Conservation (phyloP, 2,113 vertebrate species). For the Aegotheles bennettii region DNA sequence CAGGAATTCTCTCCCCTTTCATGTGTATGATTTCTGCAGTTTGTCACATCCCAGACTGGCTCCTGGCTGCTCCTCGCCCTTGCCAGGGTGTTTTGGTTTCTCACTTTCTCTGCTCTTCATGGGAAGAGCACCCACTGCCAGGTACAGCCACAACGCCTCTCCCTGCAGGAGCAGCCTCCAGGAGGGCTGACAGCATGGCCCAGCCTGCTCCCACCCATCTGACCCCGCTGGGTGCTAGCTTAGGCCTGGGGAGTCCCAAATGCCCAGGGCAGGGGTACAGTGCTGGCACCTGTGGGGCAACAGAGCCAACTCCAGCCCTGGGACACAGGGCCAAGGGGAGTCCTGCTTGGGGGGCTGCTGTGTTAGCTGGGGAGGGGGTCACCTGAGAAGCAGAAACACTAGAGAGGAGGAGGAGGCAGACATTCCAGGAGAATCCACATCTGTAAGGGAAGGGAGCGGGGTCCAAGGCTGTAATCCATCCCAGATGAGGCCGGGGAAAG, state of each 20-base stretch:
- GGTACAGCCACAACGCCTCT: background rate
- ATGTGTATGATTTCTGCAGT: background rate
- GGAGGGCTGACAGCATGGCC: background rate
- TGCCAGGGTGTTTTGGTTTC: background rate
- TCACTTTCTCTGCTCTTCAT: no score
- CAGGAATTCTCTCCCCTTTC: background rate
- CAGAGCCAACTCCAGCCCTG: background rate
- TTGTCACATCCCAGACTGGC: background rate
- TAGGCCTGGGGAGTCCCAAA: background rate
- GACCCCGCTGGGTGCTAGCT: rapidly evolving
- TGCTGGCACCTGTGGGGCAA: background rate
- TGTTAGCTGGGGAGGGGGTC: background rate
- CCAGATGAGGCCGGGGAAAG: slow-evolving; percentile 62
- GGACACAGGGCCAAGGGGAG: background rate
- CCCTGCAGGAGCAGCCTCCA: background rate
- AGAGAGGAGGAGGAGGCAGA: background rate
- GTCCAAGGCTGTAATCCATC: slow-evolving; percentile 59
- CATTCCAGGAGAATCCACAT: slow-evolving; percentile 66
- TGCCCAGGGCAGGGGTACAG: background rate
- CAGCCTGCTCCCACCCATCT: background rate
- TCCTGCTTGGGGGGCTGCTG: background rate
- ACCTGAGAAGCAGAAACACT: slow-evolving; percentile 39
- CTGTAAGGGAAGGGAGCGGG: slow-evolving; percentile 32
- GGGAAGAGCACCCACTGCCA: background rate
- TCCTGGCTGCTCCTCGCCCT: background rate